Percentiles rank a stretch among this genome's conserved stretches.
Conservation (phyloP, 2,113 vertebrate genomes). For the Hyaena hyaena region DNA sequence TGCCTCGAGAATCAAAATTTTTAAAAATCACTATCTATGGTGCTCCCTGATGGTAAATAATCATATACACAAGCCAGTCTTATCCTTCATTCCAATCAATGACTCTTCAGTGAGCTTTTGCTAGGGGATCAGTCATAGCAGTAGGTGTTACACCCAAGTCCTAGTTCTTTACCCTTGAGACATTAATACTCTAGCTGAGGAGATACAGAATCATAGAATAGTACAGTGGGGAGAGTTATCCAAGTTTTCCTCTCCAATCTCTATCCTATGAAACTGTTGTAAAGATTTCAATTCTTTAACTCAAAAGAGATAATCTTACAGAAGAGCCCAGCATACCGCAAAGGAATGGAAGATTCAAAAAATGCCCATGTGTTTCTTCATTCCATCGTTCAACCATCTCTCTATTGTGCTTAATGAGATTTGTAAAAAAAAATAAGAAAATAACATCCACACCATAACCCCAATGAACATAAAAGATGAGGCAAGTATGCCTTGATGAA, state of each 20-base stretch:
- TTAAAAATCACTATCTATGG: not conserved
- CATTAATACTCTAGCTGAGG: not conserved
- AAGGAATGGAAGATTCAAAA: not conserved
- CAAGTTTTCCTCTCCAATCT: not conserved
- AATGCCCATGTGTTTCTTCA: accelerated
- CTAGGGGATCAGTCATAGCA: not conserved
- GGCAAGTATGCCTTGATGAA: not conserved
- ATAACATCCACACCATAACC: not conserved
- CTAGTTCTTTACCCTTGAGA: not conserved
- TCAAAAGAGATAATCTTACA: not conserved
- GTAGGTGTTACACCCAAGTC: not conserved
- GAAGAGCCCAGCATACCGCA: not conserved
- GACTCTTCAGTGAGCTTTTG: not conserved
- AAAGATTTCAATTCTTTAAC: not conserved
- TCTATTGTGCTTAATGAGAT: not conserved
- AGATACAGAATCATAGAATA: not conserved
- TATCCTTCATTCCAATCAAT: not conserved
- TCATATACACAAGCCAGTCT: not conserved
- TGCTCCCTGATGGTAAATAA: not conserved
- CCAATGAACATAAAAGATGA: not conserved
- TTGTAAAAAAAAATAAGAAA: conserved; percentile 4
- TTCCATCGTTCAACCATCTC: not conserved
- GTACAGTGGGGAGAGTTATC: not conserved
- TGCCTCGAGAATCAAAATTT: not conserved
- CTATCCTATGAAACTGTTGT: not conserved